These are phyloP conservation scores for Misgurnus mizolepis DNA, from an alignment of 2,113 vertebrate species.

Conservation along the genomic window DNA sequence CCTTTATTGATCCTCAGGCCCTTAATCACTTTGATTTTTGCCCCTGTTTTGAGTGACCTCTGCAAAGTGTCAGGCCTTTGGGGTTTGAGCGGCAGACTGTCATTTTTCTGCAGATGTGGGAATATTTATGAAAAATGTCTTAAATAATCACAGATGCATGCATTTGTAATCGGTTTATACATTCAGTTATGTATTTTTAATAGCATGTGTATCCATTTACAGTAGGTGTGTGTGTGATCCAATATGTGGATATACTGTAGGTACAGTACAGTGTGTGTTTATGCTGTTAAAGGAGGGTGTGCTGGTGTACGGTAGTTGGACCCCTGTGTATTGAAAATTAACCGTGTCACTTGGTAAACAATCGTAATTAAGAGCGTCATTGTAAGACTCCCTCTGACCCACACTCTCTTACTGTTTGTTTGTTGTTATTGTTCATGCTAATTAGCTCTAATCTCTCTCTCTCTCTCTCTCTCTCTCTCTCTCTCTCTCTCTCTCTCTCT, in stretches of 20 bases:
- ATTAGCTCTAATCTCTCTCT: conserved; percentile 73
- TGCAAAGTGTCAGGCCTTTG: conserved; percentile 57
- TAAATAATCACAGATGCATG: conserved; percentile 67
- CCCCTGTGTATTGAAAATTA: conserved; percentile 51
- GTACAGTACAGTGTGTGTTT: background rate
- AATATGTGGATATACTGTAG: conserved; percentile 29
- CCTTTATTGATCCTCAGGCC: conserved; percentile 72
- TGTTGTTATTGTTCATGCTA: conserved; percentile 75
- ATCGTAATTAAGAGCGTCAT: conserved; percentile 74
- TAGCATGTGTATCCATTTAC: background rate
- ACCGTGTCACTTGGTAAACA: conserved; percentile 72
- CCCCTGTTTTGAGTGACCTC: conserved; percentile 72
- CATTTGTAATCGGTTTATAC: background rate
- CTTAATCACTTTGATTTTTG: conserved; percentile 77
- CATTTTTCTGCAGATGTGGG: background rate
- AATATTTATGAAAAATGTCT: conserved; percentile 61
- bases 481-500: conserved; percentile 7
- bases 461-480: conserved; percentile 40
- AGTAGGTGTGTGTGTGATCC: background rate
- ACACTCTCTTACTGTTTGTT: conserved; percentile 55
- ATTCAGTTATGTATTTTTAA: conserved; percentile 42
- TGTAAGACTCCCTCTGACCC: conserved; percentile 55
- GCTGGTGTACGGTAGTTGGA: conserved; percentile 32
- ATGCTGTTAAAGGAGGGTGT: background rate
- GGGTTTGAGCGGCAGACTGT: conserved; percentile 49